A percentile compares a stretch with the other conserved stretches of the same genome.
Evolutionary conservation across 2,113 vertebrate genomes (phyloP).

Genomic region (Theristicus caerulescens): DNA sequence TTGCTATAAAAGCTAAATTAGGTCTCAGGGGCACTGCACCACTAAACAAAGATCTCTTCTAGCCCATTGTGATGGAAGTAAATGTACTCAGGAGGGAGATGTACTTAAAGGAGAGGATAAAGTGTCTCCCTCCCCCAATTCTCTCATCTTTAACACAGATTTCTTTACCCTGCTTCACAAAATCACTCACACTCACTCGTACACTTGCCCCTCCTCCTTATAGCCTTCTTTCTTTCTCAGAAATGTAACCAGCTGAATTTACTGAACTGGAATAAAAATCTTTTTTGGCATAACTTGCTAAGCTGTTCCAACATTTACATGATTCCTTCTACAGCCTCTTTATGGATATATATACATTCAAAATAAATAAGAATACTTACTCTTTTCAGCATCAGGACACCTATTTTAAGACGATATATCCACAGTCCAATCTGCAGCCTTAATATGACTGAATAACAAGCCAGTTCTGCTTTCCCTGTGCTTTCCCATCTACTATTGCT

Average conservation of each 20-base stretch:
- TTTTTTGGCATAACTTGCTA: neutral
- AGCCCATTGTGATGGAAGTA: slow-evolving; percentile 75
- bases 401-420: neutral
- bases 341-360: neutral
- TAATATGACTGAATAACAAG: neutral
- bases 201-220: neutral
- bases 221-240: neutral
- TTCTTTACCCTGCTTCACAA: slow-evolving; percentile 13
- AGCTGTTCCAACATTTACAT: neutral
- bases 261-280: neutral
- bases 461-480: neutral
- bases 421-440: neutral
- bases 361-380: neutral
- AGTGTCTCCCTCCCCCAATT: slow-evolving; percentile 57
- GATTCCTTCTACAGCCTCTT: neutral
- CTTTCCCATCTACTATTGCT: neutral
- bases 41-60: slow-evolving; percentile 76
- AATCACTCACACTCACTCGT: neutral
- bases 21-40: slow-evolving; percentile 72
- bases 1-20: slow-evolving; percentile 82
- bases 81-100: slow-evolving; percentile 72
- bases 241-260: neutral
- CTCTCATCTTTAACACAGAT: slow-evolving; percentile 40
- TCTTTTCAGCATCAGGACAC: neutral
- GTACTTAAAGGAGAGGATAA: slow-evolving; percentile 65